A percentile compares a stretch with the other conserved stretches of the same genome.
phyloP scores from a whole-genome alignment of 2,888 invertebrate species.

The Chaetoderma sp. region DNA sequence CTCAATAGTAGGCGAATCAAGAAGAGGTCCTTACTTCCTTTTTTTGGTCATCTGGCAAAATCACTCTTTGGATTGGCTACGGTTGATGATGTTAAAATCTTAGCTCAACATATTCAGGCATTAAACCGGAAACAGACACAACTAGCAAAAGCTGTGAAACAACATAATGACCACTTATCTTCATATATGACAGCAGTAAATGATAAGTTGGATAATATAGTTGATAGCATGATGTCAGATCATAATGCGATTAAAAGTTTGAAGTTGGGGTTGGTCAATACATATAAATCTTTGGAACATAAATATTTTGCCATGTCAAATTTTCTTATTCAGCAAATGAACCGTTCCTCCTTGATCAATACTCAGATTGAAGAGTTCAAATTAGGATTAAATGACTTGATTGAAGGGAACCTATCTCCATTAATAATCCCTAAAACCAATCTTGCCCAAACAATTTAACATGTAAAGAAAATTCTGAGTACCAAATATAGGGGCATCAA shows the following conservation, averaged over 20 bases:
- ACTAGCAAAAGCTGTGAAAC: not conserved
- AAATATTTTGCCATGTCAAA: too few species aligned
- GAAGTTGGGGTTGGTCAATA: not conserved
- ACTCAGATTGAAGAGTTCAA: constrained; percentile 17
- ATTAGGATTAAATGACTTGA: constrained; percentile 23
- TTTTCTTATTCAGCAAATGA: too few species aligned
- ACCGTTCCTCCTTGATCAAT: not conserved
- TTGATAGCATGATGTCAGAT: constrained; percentile 19
- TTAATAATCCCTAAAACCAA: constrained; percentile 9
- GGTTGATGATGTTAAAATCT: constrained; percentile 19
- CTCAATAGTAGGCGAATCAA: too few species aligned
- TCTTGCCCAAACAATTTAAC: constrained; percentile 5
- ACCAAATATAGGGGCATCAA: constrained; percentile 25
- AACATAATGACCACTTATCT: constrained; percentile 13
- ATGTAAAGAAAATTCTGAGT: constrained; percentile 17
- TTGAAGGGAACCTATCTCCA: constrained; percentile 27
- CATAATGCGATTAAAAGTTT: constrained; percentile 20
- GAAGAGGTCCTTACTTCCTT: too few species aligned
- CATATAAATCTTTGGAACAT: not conserved
- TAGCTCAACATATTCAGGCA: constrained; percentile 24
- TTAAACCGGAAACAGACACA: constrained; percentile 1
- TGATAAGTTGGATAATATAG: constrained; percentile 16
- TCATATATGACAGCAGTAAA: constrained; percentile 18
- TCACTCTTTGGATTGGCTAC: constrained; percentile 29
- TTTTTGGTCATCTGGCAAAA: too few species aligned